phyloP scores from a whole-genome alignment of 2,797 vertebrate species.

The Champsocephalus esox region DNA sequence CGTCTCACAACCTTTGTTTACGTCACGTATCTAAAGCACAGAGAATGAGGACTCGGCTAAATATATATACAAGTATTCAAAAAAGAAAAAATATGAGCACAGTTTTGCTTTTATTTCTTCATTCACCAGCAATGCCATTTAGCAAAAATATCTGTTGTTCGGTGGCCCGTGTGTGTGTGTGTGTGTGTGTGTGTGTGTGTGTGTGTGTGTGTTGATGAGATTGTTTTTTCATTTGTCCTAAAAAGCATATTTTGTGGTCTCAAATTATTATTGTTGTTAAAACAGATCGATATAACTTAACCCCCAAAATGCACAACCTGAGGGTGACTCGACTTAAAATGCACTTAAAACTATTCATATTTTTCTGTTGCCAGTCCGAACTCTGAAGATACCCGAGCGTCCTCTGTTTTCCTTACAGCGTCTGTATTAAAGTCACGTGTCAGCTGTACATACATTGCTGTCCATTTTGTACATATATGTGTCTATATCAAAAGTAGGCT shows the following conservation, averaged over 20 bases:
- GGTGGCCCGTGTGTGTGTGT: conserved; percentile 56
- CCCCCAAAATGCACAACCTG: conserved; percentile 54
- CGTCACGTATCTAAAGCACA: conserved; percentile 78
- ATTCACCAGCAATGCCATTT: conserved; percentile 76
- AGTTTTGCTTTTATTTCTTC: conserved; percentile 44
- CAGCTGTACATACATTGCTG: conserved; percentile 80
- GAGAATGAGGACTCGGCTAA: conserved; percentile 50
- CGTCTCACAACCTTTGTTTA: conserved; percentile 40
- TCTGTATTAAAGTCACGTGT: conserved; percentile 75
- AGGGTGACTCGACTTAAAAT: conserved; percentile 39
- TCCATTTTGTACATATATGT: conserved; percentile 84
- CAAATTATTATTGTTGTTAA: conserved; percentile 8
- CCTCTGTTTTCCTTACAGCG: conserved; percentile 55
- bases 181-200: conserved; percentile 32
- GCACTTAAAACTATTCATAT: conserved; percentile 28
- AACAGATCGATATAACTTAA: conserved; percentile 18
- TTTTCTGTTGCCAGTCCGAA: conserved; percentile 19
- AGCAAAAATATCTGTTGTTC: conserved; percentile 50
- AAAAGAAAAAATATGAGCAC: conserved; percentile 30
- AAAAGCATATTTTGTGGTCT: conserved; percentile 27
- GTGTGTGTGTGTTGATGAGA: too few relatives aligned
- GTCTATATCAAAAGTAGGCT: conserved; percentile 84
- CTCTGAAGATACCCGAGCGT: conserved; percentile 32
- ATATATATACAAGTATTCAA: background rate
- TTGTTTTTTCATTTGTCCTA: conserved; percentile 28